phyloP scores from a whole-genome alignment of 2,797 vertebrate species.

The Aldrovandia affinis region DNA sequence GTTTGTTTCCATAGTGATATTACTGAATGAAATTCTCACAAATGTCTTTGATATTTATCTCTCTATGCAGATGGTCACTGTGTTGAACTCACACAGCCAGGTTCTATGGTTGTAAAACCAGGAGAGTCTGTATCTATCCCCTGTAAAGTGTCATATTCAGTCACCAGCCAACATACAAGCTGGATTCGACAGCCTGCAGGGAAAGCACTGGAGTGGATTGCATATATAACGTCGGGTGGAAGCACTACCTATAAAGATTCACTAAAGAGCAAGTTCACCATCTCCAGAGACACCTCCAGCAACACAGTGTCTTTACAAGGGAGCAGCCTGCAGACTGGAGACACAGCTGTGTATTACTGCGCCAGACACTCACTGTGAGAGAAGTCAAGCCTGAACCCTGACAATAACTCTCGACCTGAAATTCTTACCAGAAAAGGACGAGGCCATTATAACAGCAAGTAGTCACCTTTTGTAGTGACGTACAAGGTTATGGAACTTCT shows the following conservation, averaged over 20 bases:
- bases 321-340: constrained; percentile 38
- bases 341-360: constrained; percentile 57
- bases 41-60: too few relatives aligned
- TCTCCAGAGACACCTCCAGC: constrained; percentile 16
- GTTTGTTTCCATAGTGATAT: too few relatives aligned
- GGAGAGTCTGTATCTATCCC: neutral
- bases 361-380: constrained; percentile 40
- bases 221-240: neutral
- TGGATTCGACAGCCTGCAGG: neutral
- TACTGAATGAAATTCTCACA: too few relatives aligned
- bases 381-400: constrained; percentile 31
- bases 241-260: neutral
- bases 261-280: neutral
- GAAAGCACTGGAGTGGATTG: neutral
- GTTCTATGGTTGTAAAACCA: neutral
- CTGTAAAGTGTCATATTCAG: neutral
- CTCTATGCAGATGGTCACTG: too few relatives aligned
- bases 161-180: neutral
- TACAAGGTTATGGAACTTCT: too few relatives aligned
- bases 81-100: too few relatives aligned
- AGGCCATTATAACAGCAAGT: too few relatives aligned
- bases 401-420: constrained; percentile 35
- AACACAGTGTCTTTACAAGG: neutral
- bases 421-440: too few relatives aligned
- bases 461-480: too few relatives aligned